Evolutionary conservation across 2,888 invertebrate genomes (phyloP), one percentile per base, ranked within the genome.

Genomic region (Electrophaes corylata): DNA sequence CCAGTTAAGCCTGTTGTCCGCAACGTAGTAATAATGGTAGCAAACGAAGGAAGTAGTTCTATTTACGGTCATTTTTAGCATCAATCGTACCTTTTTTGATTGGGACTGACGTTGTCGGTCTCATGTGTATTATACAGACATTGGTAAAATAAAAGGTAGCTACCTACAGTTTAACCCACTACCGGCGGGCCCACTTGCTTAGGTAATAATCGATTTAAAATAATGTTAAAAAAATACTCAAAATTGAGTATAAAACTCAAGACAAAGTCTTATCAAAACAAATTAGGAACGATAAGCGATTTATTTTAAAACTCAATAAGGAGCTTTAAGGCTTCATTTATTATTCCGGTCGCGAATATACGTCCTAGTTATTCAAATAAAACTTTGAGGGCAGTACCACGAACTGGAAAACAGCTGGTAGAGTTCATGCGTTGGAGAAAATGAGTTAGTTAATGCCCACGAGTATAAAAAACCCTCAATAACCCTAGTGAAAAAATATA

Each of bases 301-400:
- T 64, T 59, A 61, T 50, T 43, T 59, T 61, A 55, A 63, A 45
- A 62, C 31, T 52, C 45, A 56, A 62, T 50, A 63, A 57, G 55
- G 46, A 55, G 41, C 57, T 40, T 33, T 57, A 58, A 69, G 66
- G 57, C 61, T 50, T 18, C 33, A n/a, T 50, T 76, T 71, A 74
- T 68, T 74, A 76, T 77, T 74, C 75, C 57, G 49, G 60, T 35
- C 61, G 62, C 57, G 57, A 46, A 57, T 64, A 64, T 69, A 47
- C 60, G 60, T 58, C 59, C 58, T 73, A 72, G 71, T 64, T 74
- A 82, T 83, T 80, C 72, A 84, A 84, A 84, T 82, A 71, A 65
- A 73, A 77, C 77, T 76, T 77, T 73, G 65, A 71, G 69, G 73
- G 70, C 44, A 50, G 51, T 26, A 33, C 18, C 18, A 26, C 26